These are phyloP conservation scores for Thalassarche chlororhynchos DNA, from an alignment of 2,113 vertebrate species.

Conservation along the genomic window DNA sequence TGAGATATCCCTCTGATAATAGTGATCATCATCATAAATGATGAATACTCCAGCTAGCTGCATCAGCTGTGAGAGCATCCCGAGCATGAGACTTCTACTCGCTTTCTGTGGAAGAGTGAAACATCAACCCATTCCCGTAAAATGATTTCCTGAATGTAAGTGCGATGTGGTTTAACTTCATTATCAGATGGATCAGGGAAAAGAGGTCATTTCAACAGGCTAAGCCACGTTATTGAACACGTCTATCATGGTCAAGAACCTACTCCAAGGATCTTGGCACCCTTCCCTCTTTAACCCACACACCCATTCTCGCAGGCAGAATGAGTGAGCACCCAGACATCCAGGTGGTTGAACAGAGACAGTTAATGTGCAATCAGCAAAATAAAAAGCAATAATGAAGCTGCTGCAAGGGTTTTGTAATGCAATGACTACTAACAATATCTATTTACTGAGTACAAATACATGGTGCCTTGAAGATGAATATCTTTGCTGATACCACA, in stretches of 20 bases:
- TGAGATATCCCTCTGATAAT: neutral
- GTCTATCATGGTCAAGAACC: constrained; percentile 10
- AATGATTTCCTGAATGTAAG: neutral
- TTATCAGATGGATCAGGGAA: neutral
- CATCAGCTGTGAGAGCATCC: neutral
- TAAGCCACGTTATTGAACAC: neutral
- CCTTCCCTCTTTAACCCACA: constrained; percentile 9
- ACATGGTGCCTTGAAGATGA: neutral
- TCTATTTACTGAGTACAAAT: neutral
- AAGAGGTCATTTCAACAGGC: neutral
- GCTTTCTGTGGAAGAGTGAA: neutral
- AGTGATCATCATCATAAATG: rapidly evolving
- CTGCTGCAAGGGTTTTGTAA: constrained; percentile 46
- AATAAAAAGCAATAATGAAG: constrained; percentile 48
- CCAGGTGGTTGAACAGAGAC: constrained; percentile 30
- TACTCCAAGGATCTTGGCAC: neutral
- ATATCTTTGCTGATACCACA: constrained; percentile 20
- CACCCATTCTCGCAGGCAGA: constrained; percentile 19
- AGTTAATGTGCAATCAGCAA: constrained; percentile 36
- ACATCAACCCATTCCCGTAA: neutral
- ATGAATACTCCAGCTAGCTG: neutral
- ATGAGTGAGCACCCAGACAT: neutral
- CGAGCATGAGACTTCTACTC: rapidly evolving
- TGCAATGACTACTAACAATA: neutral
- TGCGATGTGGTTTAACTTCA: constrained; percentile 4